phyloP scores from a whole-genome alignment of 2,888 invertebrate species.

The Cataglyphis rosenhaueri region DNA sequence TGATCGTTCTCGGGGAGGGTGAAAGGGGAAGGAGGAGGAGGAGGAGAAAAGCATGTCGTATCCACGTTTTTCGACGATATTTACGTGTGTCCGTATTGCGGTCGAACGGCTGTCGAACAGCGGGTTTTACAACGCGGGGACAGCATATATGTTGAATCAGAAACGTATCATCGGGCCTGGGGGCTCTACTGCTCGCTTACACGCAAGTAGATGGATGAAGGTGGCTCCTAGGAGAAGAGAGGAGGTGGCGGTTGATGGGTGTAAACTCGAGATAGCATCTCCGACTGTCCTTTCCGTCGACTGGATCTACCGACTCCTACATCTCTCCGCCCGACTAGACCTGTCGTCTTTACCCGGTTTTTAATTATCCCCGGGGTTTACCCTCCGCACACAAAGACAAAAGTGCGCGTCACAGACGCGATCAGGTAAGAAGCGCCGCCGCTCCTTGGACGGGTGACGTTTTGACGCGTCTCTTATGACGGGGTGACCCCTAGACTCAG shows the following conservation, averaged over 20 bases:
- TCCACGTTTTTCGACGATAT: constrained; percentile 67
- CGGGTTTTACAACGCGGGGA: constrained; percentile 67
- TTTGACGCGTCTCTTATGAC: constrained; percentile 66
- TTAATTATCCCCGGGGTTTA: constrained; percentile 79
- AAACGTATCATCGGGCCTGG: constrained; percentile 62
- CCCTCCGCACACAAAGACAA: constrained; percentile 73
- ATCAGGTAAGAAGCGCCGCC: constrained; percentile 67
- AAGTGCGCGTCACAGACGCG: constrained; percentile 70
- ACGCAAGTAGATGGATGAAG: constrained; percentile 75
- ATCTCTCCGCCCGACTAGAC: constrained; percentile 58
- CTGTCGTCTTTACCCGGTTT: constrained; percentile 74
- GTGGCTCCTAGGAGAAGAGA: constrained; percentile 60
- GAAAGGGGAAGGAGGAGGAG: not conserved
- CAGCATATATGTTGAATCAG: constrained; percentile 41
- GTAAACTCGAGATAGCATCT: constrained; percentile 84
- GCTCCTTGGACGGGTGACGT: constrained; percentile 66
- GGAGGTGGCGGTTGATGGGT: constrained; percentile 83
- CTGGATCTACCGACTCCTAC: constrained; percentile 73
- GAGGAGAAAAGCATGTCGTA: constrained; percentile 31
- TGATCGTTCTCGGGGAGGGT: constrained; percentile 20
- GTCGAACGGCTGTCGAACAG: constrained; percentile 71
- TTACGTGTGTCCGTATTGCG: constrained; percentile 64
- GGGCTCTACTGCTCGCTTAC: constrained; percentile 67
- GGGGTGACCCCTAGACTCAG: constrained; percentile 6
- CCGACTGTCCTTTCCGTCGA: constrained; percentile 69